These are phyloP conservation scores for Arctia plantaginis DNA, from an alignment of 2,888 invertebrate species.

Conservation along the genomic window DNA sequence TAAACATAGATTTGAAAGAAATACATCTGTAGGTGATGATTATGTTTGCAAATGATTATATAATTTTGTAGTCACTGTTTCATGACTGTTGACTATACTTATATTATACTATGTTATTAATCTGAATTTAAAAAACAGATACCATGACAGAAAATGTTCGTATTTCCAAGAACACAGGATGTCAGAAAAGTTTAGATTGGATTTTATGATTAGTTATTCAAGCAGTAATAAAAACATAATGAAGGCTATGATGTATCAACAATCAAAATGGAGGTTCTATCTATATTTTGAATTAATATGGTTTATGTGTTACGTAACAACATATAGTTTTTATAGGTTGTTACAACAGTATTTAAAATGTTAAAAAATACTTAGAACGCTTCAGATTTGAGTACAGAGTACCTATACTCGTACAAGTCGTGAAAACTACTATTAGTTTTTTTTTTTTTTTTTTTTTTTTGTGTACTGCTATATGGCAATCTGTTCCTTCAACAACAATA, in stretches of 20 bases:
- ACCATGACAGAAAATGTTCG: slow-evolving; percentile 6
- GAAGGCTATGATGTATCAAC: background rate
- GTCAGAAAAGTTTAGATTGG: slow-evolving; percentile 24
- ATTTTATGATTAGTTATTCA: slow-evolving; percentile 14
- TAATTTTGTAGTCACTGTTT: background rate
- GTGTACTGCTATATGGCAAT: no score
- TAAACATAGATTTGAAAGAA: background rate
- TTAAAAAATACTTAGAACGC: background rate
- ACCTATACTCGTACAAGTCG: background rate
- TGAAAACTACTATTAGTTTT: background rate
- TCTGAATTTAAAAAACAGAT: background rate
- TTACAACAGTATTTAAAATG: background rate
- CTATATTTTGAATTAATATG: background rate
- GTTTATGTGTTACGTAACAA: background rate
- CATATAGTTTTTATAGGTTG: background rate
- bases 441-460: no score
- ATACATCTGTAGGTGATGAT: background rate
- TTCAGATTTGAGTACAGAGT: background rate
- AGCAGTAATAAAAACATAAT: slow-evolving; percentile 26
- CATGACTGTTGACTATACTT: background rate
- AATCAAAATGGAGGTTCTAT: slow-evolving; percentile 11
- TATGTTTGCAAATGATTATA: background rate
- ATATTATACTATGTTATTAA: background rate
- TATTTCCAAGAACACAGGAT: slow-evolving; percentile 14
- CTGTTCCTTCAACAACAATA: no score